A percentile compares a stretch with the other conserved stretches of the same genome.
phyloP scores from a whole-genome alignment of 2,797 vertebrate genomes.

The Chromis chromis region DNA sequence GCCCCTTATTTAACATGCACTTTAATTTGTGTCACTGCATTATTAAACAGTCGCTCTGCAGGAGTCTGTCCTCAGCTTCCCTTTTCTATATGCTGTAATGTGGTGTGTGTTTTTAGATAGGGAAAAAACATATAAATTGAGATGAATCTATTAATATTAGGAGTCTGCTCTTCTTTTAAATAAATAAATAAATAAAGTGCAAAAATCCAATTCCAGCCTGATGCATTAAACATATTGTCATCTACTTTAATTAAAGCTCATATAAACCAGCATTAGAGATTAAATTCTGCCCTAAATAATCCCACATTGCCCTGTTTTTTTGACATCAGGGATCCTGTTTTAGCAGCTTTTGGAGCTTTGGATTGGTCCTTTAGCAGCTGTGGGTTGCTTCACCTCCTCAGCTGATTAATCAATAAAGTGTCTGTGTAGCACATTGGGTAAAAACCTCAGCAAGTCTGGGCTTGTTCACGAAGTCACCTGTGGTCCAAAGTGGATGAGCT shows the following conservation, averaged over 20 bases:
- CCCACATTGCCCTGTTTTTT: background rate
- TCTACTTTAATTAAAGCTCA: background rate
- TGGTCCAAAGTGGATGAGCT: constrained; percentile 3
- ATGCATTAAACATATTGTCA: background rate
- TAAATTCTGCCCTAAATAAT: background rate
- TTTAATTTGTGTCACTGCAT: constrained; percentile 21
- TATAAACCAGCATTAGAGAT: background rate
- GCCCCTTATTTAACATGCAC: constrained; percentile 22
- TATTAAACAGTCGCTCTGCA: constrained; percentile 28
- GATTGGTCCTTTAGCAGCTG: constrained; percentile 15
- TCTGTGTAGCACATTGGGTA: constrained; percentile 24
- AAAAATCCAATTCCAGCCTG: constrained; percentile 1
- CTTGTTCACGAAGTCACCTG: constrained; percentile 61
- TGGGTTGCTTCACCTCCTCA: constrained; percentile 9
- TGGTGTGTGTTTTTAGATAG: background rate
- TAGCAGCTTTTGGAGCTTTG: background rate
- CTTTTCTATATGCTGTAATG: background rate
- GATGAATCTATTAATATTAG: background rate
- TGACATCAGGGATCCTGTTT: background rate
- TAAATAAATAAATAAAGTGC: background rate
- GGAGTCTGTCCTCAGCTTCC: background rate
- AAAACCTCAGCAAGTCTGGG: constrained; percentile 47
- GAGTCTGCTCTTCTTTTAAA: background rate
- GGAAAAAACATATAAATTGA: background rate
- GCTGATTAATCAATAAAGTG: constrained; percentile 64